Base-by-base conservation (phyloP, 92 coral and sea anemone species). In the Chrysogorgia sp. region DNA sequence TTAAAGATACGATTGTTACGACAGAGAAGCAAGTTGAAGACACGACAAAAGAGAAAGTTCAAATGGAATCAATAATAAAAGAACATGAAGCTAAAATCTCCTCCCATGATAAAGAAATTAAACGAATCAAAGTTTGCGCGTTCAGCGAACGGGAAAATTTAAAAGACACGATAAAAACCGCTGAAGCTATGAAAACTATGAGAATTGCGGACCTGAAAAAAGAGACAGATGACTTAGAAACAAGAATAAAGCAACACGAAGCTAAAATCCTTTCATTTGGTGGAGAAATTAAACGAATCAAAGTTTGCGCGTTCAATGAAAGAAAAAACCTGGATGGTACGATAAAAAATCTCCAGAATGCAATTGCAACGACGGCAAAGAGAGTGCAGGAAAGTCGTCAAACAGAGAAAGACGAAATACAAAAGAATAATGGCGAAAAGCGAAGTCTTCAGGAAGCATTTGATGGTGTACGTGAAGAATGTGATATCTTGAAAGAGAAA, bases 81-180 rank as follows among this genome's bases (percentile, higher is more conserved):
- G n/a, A 15, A 47, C n/a, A 2, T 47, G 53, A 47, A 47, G 10
- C n/a, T 2, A 6, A 7, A 6, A 47, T 47, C n/a, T n/a, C 7
- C 2, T 7, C 14, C 10, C 15, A 15, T 15, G 15, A 7, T 47
- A 15, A 47, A 22, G 53, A 45, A 45, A 29, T 53, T 23, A 13
- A 47, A 15, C 59, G 28, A 6, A 45, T 25, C 25, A 69, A 43
- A 53, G 24, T 28, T 20, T 47, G 37, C 1, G 10, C 56, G 26
- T 53, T 69, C 17, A 32, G 31, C 21, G 76, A 69, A 43, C 45
- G 56, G 60, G 9, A 45, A 12, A 3, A 23, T 29, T 49, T 69
- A 3, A 40, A 69, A 28, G 31, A 49, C 33, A 49, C 53, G 2
- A 15, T 47, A 7, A 47, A 47, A 6, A 15, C n/a, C n/a, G n/a